Percentiles rank a stretch among this genome's conserved stretches.
Evolutionary conservation across 2,888 invertebrate species (phyloP).

Genomic region (Boloria euphrosyne): DNA sequence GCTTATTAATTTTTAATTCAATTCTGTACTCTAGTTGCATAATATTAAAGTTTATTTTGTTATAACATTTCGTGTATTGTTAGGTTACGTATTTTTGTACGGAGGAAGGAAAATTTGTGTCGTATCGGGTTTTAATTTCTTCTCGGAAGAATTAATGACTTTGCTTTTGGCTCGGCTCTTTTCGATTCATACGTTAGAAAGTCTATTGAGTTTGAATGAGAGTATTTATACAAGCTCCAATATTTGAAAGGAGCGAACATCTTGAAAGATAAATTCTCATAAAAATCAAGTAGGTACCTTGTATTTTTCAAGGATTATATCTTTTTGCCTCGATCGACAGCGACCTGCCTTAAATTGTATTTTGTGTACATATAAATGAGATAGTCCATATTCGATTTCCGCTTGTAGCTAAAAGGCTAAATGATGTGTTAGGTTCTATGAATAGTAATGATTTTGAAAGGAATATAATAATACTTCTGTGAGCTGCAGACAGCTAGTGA

Average conservation of each 20-base stretch:
- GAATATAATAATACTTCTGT: no score
- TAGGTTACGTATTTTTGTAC: conserved; percentile 43
- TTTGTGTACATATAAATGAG: no score
- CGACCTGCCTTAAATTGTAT: no score
- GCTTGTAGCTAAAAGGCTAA: no score
- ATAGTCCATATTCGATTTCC: no score
- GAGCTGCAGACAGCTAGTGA: no score
- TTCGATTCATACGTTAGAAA: conserved; percentile 65
- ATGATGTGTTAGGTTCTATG: no score
- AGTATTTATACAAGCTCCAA: conserved; percentile 42
- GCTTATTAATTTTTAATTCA: conserved; percentile 10
- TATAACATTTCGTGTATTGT: background rate
- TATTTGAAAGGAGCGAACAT: conserved; percentile 21
- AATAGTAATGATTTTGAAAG: no score
- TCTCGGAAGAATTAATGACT: conserved; percentile 75
- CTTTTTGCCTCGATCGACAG: background rate
- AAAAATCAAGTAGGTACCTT: conserved; percentile 2
- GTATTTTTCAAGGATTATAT: background rate
- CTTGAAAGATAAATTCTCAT: conserved; percentile 17
- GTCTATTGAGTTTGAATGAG: conserved; percentile 55
- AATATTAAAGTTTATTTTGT: conserved; percentile 41
- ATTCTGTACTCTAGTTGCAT: conserved; percentile 30
- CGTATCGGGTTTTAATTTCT: conserved; percentile 82
- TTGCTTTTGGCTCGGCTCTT: conserved; percentile 61
- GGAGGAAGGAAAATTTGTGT: conserved; percentile 72